A percentile compares a stretch with the other conserved stretches of the same genome.
phyloP scores from a whole-genome alignment of 2,888 invertebrate genomes.

The Pardosa pseudoannulata region DNA sequence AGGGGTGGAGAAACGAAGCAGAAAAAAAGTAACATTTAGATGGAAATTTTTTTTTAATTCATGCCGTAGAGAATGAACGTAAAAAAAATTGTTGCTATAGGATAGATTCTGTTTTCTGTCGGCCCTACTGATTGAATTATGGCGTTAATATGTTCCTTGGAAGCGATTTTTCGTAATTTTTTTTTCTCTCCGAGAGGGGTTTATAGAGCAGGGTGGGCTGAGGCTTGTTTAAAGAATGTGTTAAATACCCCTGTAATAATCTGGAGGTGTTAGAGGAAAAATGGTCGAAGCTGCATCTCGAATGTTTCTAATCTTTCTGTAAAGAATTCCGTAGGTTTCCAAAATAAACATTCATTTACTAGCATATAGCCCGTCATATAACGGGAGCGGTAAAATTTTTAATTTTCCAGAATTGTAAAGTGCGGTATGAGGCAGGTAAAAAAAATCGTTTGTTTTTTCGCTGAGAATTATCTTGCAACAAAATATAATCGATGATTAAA shows the following conservation, averaged over 20 bases:
- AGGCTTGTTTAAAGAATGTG: conserved; percentile 32
- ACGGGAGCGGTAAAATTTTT: no score
- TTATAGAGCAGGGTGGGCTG: not conserved
- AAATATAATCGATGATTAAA: no score
- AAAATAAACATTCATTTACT: no score
- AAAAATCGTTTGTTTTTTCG: no score
- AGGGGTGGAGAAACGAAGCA: conserved; percentile 15
- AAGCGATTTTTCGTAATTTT: conserved; percentile 9
- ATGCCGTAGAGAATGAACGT: not conserved
- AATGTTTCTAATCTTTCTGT: no score
- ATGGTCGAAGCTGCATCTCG: not conserved
- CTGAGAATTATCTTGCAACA: no score
- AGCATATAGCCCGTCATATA: no score
- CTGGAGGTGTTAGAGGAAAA: not conserved
- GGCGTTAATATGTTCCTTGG: conserved; percentile 54
- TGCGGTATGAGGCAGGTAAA: no score
- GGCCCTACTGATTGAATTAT: conserved; percentile 67
- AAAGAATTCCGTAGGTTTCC: no score
- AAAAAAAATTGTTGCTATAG: conserved; percentile 39
- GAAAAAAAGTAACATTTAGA: conserved; percentile 46
- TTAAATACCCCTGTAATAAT: conserved; percentile 29
- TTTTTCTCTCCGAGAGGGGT: not conserved
- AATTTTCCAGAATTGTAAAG: no score
- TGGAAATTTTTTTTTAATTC: conserved; percentile 38
- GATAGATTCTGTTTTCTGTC: conserved; percentile 56